Percentiles rank a stretch among this genome's conserved stretches.
Evolutionary conservation across 2,888 invertebrate species (phyloP).

Genomic region (Bombylius major): DNA sequence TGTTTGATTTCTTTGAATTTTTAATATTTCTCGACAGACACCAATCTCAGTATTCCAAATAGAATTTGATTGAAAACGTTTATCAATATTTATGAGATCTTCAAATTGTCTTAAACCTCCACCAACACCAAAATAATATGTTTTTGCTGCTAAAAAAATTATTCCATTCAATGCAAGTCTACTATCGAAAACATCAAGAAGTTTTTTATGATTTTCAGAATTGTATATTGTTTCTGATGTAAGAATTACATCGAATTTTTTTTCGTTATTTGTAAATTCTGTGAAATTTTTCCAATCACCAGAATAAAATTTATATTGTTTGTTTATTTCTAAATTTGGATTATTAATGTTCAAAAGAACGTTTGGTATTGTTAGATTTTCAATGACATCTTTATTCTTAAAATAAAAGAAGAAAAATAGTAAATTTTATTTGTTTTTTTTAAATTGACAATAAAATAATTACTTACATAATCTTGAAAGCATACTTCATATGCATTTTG

Average conservation of each 20-base stretch:
- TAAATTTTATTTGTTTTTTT: background rate
- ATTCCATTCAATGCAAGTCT: constrained; percentile 46
- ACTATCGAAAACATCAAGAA: constrained; percentile 53
- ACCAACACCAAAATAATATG: constrained; percentile 90
- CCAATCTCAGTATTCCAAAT: constrained; percentile 50
- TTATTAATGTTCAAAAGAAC: constrained; percentile 45
- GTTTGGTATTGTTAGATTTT: constrained; percentile 71
- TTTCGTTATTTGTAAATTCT: constrained; percentile 30
- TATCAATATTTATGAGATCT: constrained; percentile 42
- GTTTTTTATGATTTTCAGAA: constrained; percentile 59
- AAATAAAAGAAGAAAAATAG: constrained; percentile 18
- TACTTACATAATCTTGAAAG: constrained; percentile 90
- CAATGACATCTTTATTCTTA: constrained; percentile 76
- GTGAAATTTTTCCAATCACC: constrained; percentile 64
- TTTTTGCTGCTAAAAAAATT: constrained; percentile 74
- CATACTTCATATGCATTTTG: constrained; percentile 54
- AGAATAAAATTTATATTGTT: constrained; percentile 40
- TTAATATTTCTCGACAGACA: constrained; percentile 26
- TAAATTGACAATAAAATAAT: background rate
- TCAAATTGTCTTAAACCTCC: constrained; percentile 73
- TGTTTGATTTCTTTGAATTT: constrained; percentile 13
- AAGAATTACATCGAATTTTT: constrained; percentile 70
- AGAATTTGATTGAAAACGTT: constrained; percentile 41
- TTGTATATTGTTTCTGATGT: constrained; percentile 93
- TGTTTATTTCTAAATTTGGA: constrained; percentile 18